Evolutionary conservation across 2,113 vertebrate species (phyloP), one percentile per base, ranked within the genome.

Genomic region (Vimba vimba): DNA sequence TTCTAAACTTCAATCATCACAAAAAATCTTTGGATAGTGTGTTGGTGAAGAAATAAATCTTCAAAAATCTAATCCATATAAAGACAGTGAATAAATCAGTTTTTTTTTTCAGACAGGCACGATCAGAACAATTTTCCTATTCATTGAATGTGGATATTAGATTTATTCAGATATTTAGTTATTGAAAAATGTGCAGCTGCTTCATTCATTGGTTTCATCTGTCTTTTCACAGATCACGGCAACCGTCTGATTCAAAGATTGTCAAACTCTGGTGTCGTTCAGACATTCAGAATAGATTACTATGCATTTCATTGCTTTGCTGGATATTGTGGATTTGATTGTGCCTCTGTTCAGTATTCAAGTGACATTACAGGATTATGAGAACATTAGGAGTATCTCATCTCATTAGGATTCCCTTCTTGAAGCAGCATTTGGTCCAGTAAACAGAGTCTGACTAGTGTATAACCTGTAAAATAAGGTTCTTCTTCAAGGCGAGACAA

Each of bases 381-480:
- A 77, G 74, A 11, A 77, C 15, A 33, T 27, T n/a, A 77, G 75
- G 13, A 33, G 27, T 77, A 4, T 77, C 62, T 55, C 8, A 30
- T 73, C 21, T 83, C 30, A 59, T 36, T 39, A 2, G 21, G 10
- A 73, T 57, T 43, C 50, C 19, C 30, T 83, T 83, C 7, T 17
- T 57, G 9, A 79, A 79, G 57, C 55, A 79, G 77, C 23, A 19
- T 83, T 83, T 39, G 27, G 21, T 83, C 23, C 50, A 57, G 45
- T 73, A 73, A 69, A 55, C 11, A n/a, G 43, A 21, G 21, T 57
- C 62, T 82, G 2, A 15, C 66, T 39, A 17, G 45, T 33, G 79
- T 30, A 12, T 39, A 8, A 36, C 25, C 62, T 82, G 47, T 59
- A 59, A 82, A 82, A 82, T n/a, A 55, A 59, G 81, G 4, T 52